Evolutionary conservation across 1,140 invertebrate genomes (phyloP), one percentile per base, ranked within the genome.

Genomic region (Ooceraea biroi): DNA sequence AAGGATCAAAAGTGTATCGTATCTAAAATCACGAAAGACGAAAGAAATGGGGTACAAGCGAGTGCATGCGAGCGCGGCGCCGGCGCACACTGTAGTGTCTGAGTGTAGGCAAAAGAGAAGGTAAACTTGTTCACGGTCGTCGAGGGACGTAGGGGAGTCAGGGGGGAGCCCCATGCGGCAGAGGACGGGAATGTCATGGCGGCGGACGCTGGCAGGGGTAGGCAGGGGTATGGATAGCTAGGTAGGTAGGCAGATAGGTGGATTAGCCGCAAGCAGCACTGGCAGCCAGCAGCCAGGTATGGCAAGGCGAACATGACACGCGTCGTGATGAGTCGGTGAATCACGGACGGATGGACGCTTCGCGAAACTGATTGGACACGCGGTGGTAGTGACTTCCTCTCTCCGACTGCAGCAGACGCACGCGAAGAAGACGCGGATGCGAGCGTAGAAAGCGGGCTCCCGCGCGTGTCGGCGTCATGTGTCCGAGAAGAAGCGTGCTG

Each of bases 401-500:
- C 0, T 11, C 52, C 36, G 11, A 74, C 19, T 22, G 4, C 12
- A 27, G 57, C 19, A 19, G 22, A 11, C 19, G 14, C 41, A 36
- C 48, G 17, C 41, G 48, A 66, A 36, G 22, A 30, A 41, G 30
- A 30, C 44, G 41, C 3, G n/a, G 14, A n/a, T 55, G 48, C 46
- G 50, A 41, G 36, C 3, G 60, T 19, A 12, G n/a, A 25, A 27
- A 30, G 69, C 3, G 55, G 22, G 41, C 0, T 11, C 74, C 48
- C 8, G 36, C 30, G 55, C 36, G 71, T 84, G 69, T 63, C 60
- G 48, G 71, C 83, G 85, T 87, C 80, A 92, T 92, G 91, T 58
- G 83, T 90, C 74, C 84, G 55, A 76, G 63, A 11, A 65, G 85
- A 11, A 65, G 85, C 19, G 52, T 68, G 57, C 60, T 90, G 10